phyloP scores from a whole-genome alignment of 2,888 invertebrate species.

The Dusona sp. region DNA sequence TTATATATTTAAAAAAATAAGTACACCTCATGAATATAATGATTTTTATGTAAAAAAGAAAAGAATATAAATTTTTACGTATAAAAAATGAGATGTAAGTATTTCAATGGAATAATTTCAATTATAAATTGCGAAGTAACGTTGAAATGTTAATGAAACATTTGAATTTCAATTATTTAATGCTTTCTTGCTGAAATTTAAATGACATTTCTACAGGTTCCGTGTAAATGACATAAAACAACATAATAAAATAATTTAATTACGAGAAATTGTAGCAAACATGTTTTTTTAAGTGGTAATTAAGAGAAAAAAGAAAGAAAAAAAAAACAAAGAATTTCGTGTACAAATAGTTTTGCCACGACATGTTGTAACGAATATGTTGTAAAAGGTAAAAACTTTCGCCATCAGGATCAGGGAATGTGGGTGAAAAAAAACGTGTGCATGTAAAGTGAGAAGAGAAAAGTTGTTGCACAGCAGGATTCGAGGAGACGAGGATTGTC shows the following conservation, averaged over 20 bases:
- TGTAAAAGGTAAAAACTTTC: conserved; percentile 20
- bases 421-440: background rate
- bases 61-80: background rate
- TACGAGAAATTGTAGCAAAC: background rate
- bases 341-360: background rate
- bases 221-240: background rate
- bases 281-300: background rate
- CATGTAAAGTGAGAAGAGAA: conserved; percentile 24
- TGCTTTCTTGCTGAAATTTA: background rate
- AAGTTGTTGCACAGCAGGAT: conserved; percentile 8
- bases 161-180: background rate
- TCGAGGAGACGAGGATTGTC: conserved; percentile 7
- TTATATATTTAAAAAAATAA: background rate
- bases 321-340: background rate
- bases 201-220: too few relatives aligned
- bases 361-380: background rate
- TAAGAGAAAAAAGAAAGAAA: too few relatives aligned
- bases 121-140: background rate
- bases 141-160: background rate
- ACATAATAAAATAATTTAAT: background rate
- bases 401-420: background rate
- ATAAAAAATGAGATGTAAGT: too few relatives aligned
- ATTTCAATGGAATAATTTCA: background rate
- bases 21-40: background rate
- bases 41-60: background rate